Conservation (phyloP, 2,113 vertebrate species). For the Chunga burmeisteri region DNA sequence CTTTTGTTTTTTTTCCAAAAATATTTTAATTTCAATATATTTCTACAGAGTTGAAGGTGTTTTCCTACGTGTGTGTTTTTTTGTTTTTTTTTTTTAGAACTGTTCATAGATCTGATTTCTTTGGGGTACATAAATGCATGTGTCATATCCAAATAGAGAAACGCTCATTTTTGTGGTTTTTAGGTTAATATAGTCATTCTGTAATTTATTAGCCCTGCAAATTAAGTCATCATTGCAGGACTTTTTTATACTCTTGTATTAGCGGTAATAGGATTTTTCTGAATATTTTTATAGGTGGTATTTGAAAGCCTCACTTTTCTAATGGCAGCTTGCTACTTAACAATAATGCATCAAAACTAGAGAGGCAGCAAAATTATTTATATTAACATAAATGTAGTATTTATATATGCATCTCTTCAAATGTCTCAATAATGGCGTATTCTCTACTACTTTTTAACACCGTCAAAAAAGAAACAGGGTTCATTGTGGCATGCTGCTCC, state of each 20-base stretch:
- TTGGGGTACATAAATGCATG: background rate
- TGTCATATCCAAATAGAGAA: background rate
- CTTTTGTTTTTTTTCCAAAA: background rate
- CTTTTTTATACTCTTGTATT: background rate
- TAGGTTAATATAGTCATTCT: background rate
- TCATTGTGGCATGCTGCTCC: background rate
- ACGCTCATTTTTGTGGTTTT: background rate
- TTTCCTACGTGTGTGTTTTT: background rate
- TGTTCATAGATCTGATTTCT: background rate
- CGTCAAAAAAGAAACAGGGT: background rate
- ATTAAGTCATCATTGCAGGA: background rate
- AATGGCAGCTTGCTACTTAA: background rate
- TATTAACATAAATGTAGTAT: background rate
- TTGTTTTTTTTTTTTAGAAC: background rate
- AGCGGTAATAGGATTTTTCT: background rate
- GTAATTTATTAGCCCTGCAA: background rate
- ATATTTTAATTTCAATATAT: background rate
- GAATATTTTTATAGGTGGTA: background rate
- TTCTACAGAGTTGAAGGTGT: background rate
- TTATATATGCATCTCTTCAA: background rate
- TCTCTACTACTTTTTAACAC: background rate
- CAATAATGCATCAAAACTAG: background rate
- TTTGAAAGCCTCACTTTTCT: background rate
- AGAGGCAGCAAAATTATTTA: background rate
- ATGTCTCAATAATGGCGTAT: background rate